phyloP scores from a whole-genome alignment of 2,797 vertebrate genomes.

The Mustela erminea region DNA sequence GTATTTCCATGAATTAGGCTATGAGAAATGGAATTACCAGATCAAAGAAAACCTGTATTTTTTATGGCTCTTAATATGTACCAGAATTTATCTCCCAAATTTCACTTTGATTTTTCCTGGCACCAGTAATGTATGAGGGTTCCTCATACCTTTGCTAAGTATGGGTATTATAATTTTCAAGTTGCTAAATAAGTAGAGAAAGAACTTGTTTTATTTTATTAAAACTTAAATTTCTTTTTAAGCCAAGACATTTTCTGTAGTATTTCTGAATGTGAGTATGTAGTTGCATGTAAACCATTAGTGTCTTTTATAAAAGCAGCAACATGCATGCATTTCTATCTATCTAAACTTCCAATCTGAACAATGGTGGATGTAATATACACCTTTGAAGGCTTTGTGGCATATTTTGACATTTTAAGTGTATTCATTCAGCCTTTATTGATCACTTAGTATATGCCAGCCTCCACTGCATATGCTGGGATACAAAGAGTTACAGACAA shows the following conservation, averaged over 20 bases:
- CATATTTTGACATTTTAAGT: constrained; percentile 55
- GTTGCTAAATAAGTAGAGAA: constrained; percentile 12
- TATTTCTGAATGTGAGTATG: background rate
- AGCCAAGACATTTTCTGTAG: background rate
- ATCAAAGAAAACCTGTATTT: background rate
- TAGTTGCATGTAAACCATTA: constrained; percentile 2
- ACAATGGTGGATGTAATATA: background rate
- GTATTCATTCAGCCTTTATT: constrained; percentile 16
- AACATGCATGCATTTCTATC: background rate
- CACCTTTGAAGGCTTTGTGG: constrained; percentile 1
- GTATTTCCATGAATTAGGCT: constrained; percentile 39
- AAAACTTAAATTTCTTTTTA: constrained; percentile 12
- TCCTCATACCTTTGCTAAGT: background rate
- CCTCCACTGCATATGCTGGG: background rate
- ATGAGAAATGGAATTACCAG: constrained; percentile 27
- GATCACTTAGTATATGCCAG: constrained; percentile 34
- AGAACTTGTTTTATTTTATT: constrained; percentile 34
- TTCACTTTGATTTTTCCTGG: background rate
- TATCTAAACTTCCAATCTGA: constrained; percentile 13
- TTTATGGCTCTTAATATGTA: constrained; percentile 9
- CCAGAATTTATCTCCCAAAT: background rate
- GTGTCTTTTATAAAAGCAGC: constrained; percentile 2
- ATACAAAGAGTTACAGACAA: background rate
- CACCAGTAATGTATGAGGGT: background rate
- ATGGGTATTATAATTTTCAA: background rate